These are phyloP conservation scores for Drosophila quadrilineata DNA, from an alignment of 1,140 invertebrate genomes.

Conservation along the genomic window DNA sequence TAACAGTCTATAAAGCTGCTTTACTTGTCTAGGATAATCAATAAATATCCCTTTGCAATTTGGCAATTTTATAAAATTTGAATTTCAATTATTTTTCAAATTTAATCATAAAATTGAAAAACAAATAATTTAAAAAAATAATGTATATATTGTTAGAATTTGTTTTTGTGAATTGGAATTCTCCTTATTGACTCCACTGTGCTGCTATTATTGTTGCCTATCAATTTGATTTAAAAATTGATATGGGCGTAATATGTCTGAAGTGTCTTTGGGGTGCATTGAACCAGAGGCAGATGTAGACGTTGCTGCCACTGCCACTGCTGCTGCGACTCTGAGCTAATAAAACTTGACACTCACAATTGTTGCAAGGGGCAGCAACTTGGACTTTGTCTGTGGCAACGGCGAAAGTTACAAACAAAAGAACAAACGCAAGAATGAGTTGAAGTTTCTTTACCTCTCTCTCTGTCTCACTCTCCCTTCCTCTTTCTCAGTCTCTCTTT, in stretches of 20 bases:
- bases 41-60: no score
- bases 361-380: slow-evolving; percentile 12
- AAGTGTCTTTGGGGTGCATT: slow-evolving; percentile 30
- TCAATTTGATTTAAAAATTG: slow-evolving; percentile 43
- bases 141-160: no score
- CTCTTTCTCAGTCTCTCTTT: slow-evolving; percentile 1
- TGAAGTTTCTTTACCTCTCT: background rate
- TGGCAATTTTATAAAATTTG: no score
- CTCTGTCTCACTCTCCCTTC: slow-evolving; percentile 5
- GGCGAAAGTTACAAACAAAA: slow-evolving; percentile 71
- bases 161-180: no score
- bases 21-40: no score
- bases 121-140: no score
- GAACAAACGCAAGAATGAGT: slow-evolving; percentile 69
- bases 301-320: no score
- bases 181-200: no score
- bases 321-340: slow-evolving; percentile 44
- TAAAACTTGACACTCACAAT: slow-evolving; percentile 71
- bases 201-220: slow-evolving; percentile 3
- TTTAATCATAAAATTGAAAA: no score
- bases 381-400: slow-evolving; percentile 40
- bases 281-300: slow-evolving; percentile 40
- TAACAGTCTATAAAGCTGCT: no score
- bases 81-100: no score
- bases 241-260: slow-evolving; percentile 30